Conservation (phyloP, 2,113 vertebrate genomes). For the Ptilonorhynchus violaceus region DNA sequence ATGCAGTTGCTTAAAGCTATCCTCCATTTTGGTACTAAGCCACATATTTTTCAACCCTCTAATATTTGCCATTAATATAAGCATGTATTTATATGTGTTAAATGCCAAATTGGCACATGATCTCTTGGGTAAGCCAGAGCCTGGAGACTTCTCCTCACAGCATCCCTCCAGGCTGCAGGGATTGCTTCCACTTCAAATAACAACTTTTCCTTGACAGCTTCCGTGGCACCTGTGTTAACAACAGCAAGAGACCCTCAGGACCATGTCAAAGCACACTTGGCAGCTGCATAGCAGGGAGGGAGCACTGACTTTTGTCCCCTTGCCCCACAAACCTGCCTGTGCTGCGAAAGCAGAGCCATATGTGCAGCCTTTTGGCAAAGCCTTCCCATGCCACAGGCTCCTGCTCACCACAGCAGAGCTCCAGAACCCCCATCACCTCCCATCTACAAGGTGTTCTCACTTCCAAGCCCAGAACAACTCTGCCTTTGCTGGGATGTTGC, state of each 20-base stretch:
- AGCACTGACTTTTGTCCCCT: neutral
- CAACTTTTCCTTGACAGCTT: constrained; percentile 4
- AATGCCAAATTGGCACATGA: neutral
- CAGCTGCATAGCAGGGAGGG: neutral
- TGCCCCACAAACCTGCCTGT: neutral
- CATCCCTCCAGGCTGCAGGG: neutral
- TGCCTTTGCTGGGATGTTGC: neutral
- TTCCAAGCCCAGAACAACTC: neutral
- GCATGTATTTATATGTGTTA: neutral
- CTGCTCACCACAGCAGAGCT: accelerated
- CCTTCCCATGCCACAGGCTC: accelerated
- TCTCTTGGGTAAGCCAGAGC: neutral
- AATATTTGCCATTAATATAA: constrained; percentile 19
- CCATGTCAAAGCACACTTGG: accelerated
- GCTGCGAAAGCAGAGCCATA: neutral
- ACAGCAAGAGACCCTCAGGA: neutral
- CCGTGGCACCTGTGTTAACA: neutral
- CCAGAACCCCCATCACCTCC: accelerated
- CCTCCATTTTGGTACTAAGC: neutral
- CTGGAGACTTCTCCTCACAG: neutral
- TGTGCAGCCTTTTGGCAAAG: neutral
- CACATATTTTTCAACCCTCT: neutral
- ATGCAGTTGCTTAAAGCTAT: neutral
- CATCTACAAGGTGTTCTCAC: neutral
- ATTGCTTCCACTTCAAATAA: neutral